These are phyloP conservation scores for Lithophane leautieri DNA, from an alignment of 2,888 invertebrate genomes.

Conservation along the genomic window DNA sequence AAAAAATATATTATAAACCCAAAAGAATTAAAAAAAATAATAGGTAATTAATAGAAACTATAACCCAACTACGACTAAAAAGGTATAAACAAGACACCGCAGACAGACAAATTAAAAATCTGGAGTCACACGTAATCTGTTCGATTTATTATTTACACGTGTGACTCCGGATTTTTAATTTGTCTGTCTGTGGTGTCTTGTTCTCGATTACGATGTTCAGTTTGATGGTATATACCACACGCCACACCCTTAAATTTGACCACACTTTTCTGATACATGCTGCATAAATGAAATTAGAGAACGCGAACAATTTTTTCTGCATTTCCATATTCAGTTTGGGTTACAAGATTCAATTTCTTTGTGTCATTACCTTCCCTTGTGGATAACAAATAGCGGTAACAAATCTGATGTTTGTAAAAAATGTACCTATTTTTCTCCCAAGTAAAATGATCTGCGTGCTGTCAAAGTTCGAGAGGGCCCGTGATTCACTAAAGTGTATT, in stretches of 20 bases:
- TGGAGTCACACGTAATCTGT: too few species aligned
- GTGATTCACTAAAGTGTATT: constrained; percentile 79
- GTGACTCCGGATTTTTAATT: too few species aligned
- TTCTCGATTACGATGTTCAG: neutral
- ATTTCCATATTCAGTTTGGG: constrained; percentile 64
- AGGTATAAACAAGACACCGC: too few species aligned
- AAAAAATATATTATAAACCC: too few species aligned
- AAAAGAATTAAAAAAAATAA: too few species aligned
- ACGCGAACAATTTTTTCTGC: constrained; percentile 17
- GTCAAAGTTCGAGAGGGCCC: constrained; percentile 78
- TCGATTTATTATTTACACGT: too few species aligned
- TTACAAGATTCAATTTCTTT: constrained; percentile 74
- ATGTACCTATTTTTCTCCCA: constrained; percentile 78
- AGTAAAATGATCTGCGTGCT: constrained; percentile 81
- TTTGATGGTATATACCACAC: neutral
- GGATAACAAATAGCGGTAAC: constrained; percentile 70
- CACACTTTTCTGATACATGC: neutral
- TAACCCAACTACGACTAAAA: too few species aligned
- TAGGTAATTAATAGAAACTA: too few species aligned
- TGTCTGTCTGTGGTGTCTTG: too few species aligned
- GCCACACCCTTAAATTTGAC: too few species aligned
- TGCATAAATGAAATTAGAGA: constrained; percentile 7
- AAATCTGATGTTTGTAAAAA: constrained; percentile 74
- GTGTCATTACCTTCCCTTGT: constrained; percentile 63
- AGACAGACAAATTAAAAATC: too few species aligned